Evolutionary conservation across 2,113 vertebrate species (phyloP), one percentile per base, ranked within the genome.

Genomic region (Seriola dumerili): DNA sequence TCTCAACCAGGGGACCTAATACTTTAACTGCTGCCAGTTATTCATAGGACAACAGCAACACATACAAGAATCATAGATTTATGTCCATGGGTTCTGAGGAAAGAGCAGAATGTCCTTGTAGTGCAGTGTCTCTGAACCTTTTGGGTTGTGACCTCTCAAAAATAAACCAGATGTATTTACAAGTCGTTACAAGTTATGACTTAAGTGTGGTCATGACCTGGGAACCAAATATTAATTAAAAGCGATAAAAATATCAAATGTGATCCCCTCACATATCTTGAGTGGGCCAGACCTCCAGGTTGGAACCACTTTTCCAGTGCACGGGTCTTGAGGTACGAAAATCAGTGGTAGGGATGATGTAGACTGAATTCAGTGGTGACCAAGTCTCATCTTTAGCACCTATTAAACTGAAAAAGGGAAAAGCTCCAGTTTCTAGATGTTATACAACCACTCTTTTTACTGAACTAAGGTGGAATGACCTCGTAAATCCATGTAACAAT

Each of bases 401-500:
- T 54, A 66, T 68, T 69, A 42, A 50, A 69, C n/a, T 62, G 46
- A 78, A 78, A 19, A 48, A 38, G 55, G 59, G 32, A 61, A 62
- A 58, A 70, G 29, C 21, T 61, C 48, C 73, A 62, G 52, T 40
- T 19, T 70, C 50, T 48, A 25, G 10, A 69, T 36, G 14, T 64
- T 61, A 55, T 52, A 64, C 25, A 54, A 21, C 16, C 8, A 29
- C 19, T 75, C 66, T 38, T 13, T 23, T 61, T 4, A 7, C 44
- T 73, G 44, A 78, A 42, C 16, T 34, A 23, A 38, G 19, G 34
- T 46, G 50, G 19, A 54, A 64, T 79, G 67, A 71, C 32, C 58
- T 74, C 50, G 79, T 87, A 21, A 72, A 61, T 82, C 69, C 62
- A 64, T 54, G 32, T 54, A 55, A 38, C 4, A 14, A 23, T 76